Conservation (phyloP, 2,797 vertebrate species). For the Coregonus ussuriensis region DNA sequence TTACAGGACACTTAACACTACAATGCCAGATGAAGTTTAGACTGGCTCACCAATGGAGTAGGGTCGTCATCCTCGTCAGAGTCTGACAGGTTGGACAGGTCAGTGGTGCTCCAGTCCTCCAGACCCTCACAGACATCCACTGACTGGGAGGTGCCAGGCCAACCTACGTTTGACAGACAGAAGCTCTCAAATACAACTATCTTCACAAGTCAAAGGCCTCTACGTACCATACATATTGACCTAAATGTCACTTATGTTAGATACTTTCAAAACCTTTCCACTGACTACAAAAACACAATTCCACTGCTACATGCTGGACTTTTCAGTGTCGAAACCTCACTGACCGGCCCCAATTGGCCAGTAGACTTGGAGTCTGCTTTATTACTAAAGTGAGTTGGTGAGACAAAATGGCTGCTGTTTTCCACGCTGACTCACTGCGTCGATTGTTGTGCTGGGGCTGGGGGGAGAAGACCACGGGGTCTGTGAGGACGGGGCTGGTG, state of each 20-base stretch:
- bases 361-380: not conserved
- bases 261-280: not conserved
- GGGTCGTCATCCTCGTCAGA: conserved; percentile 86
- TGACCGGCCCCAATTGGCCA: not conserved
- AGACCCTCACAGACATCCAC: conserved; percentile 85
- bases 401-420: not conserved
- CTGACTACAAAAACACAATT: not conserved
- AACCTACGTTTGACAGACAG: conserved; percentile 71
- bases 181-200: not conserved
- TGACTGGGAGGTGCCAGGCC: conserved; percentile 82
- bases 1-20: not conserved
- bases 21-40: not conserved
- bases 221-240: not conserved
- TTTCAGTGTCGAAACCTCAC: not conserved
- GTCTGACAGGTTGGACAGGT: conserved; percentile 83
- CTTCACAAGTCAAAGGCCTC: not conserved
- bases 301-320: not conserved
- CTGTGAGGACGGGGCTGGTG: conserved; percentile 73
- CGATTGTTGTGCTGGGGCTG: conserved; percentile 64
- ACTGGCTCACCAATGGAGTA: conserved; percentile 78
- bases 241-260: not conserved
- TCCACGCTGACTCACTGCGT: conserved; percentile 74
- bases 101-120: conserved; percentile 84
- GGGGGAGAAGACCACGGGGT: conserved; percentile 74
- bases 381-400: not conserved